These are phyloP conservation scores for Holocentrus rufus DNA, from an alignment of 2,797 vertebrate species.

Conservation along the genomic window DNA sequence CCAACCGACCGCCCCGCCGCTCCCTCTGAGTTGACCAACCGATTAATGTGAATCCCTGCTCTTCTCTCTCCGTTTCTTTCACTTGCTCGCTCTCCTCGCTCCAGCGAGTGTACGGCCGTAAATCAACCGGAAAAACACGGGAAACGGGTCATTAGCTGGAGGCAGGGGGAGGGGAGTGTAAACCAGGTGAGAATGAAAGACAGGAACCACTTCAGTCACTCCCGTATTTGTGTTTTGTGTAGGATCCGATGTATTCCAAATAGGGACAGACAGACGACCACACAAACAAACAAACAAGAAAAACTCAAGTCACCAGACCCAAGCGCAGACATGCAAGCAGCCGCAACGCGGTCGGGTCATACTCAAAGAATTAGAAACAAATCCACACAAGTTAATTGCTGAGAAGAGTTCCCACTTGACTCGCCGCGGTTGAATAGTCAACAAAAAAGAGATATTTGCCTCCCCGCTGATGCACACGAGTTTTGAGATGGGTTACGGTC, in stretches of 20 bases:
- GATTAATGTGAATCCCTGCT: constrained; percentile 52
- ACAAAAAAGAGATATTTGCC: constrained; percentile 60
- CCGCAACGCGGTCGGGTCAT: constrained; percentile 47
- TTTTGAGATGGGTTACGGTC: constrained; percentile 31
- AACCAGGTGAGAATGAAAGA: constrained; percentile 63
- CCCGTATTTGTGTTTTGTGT: constrained; percentile 35
- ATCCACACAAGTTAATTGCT: constrained; percentile 78
- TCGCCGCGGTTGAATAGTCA: constrained; percentile 60
- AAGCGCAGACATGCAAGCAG: constrained; percentile 27
- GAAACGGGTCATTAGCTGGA: constrained; percentile 70
- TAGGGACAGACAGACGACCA: constrained; percentile 22
- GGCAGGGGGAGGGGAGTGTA: constrained; percentile 9
- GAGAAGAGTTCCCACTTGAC: constrained; percentile 78
- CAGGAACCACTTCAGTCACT: constrained; percentile 46
- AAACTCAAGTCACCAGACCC: constrained; percentile 34
- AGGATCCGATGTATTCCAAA: constrained; percentile 62
- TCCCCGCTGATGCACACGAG: constrained; percentile 38
- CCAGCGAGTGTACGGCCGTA: constrained; percentile 57
- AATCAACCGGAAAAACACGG: constrained; percentile 77
- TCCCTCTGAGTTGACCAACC: constrained; percentile 48
- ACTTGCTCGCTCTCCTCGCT: constrained; percentile 46
- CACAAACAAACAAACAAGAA: constrained; percentile 31
- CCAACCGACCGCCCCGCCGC: constrained; percentile 27
- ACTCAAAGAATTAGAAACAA: constrained; percentile 55
- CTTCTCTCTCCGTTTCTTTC: constrained; percentile 19